Percentiles rank a stretch among this genome's conserved stretches.
Evolutionary conservation across 2,888 invertebrate genomes (phyloP).

Genomic region (Portevinia maculata): DNA sequence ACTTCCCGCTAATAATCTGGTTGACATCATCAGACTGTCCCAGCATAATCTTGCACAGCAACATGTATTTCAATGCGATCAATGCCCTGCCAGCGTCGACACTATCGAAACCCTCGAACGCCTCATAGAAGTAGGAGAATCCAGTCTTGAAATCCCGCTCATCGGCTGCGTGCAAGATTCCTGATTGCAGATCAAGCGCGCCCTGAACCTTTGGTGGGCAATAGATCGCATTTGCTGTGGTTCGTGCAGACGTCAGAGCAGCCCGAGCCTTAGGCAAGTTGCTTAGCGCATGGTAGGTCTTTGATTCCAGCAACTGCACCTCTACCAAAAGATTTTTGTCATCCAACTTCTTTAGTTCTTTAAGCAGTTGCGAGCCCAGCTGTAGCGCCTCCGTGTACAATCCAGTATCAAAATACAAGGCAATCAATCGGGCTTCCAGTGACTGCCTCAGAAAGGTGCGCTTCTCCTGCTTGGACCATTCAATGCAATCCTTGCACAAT

Average conservation of each 20-base stretch:
- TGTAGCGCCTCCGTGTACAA: constrained; percentile 94
- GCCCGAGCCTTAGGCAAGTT: constrained; percentile 98
- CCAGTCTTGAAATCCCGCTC: constrained; percentile 99
- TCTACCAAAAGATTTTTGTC: constrained; percentile 99
- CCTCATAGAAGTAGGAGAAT: constrained; percentile 99
- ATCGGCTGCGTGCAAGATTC: constrained; percentile 99
- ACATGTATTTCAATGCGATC: constrained; percentile 99
- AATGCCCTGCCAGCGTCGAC: constrained; percentile 96
- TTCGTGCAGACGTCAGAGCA: constrained; percentile 97
- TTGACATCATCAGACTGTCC: constrained; percentile 98
- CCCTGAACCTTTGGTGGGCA: constrained; percentile 99
- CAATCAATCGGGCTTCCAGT: constrained; percentile 96
- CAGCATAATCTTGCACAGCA: constrained; percentile 99
- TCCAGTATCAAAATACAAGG: constrained; percentile 96
- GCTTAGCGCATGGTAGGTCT: constrained; percentile 98
- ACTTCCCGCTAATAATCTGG: constrained; percentile 96
- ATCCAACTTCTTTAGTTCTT: constrained; percentile 98
- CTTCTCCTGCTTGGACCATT: constrained; percentile 99
- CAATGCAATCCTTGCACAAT: constrained; percentile 98
- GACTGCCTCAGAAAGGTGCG: constrained; percentile 98
- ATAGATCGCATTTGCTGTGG: constrained; percentile 99
- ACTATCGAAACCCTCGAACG: constrained; percentile 99
- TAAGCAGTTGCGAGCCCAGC: constrained; percentile 93
- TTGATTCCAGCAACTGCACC: constrained; percentile 98
- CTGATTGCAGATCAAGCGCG: constrained; percentile 97